Conservation (phyloP, 2,888 invertebrate genomes). For the Calephelis perditalis region DNA sequence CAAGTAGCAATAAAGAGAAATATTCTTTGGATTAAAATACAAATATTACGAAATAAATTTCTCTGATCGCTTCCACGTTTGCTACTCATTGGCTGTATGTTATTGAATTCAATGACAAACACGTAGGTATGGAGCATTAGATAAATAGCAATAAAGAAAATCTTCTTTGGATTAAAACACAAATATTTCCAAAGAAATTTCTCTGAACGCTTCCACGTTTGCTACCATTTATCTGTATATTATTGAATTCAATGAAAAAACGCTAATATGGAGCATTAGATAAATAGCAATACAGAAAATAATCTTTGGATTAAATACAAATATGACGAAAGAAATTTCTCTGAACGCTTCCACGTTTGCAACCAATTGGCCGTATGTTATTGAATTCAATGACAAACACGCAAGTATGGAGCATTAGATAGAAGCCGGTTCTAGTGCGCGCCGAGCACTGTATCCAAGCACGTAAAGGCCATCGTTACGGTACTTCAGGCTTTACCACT, state of each 20-base stretch:
- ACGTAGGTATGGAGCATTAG: constrained; percentile 42
- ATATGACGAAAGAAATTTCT: constrained; percentile 1
- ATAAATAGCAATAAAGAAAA: constrained; percentile 8
- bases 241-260: constrained; percentile 43
- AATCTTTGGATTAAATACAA: no score
- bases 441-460: constrained; percentile 32
- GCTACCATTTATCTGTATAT: constrained; percentile 26
- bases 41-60: not conserved
- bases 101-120: constrained; percentile 43
- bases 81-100: constrained; percentile 26
- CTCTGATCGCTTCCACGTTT: not conserved
- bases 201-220: not conserved
- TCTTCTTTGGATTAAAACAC: no score
- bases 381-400: constrained; percentile 43
- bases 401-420: constrained; percentile 41
- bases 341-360: constrained; percentile 1
- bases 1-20: no score
- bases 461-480: constrained; percentile 52
- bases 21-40: no score
- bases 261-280: constrained; percentile 42
- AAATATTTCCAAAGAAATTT: not conserved
- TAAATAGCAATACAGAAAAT: not conserved
- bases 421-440: constrained; percentile 38
- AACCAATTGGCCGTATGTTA: constrained; percentile 29
- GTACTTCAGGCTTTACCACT: constrained; percentile 42